phyloP scores from a whole-genome alignment of 1,140 invertebrate genomes.

The Proctacanthus coquilletti region DNA sequence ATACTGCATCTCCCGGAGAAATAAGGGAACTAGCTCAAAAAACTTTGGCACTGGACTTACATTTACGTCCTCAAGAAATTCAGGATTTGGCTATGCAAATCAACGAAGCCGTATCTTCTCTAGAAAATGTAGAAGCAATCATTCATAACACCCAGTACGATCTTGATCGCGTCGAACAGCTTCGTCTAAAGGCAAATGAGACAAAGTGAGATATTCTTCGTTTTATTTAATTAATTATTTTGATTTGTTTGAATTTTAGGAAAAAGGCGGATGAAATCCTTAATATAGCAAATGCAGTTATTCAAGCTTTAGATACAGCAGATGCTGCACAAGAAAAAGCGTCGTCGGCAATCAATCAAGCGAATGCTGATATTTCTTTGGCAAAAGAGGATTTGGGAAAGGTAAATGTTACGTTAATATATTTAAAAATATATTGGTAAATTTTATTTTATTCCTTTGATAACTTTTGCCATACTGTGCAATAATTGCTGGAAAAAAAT shows the following conservation, averaged over 20 bases:
- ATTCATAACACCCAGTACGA: slow-evolving; percentile 70
- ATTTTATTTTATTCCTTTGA: slow-evolving; percentile 3
- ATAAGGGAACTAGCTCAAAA: slow-evolving; percentile 62
- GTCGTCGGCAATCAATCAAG: slow-evolving; percentile 58
- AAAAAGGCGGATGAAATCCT: slow-evolving; percentile 38
- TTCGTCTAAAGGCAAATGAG: slow-evolving; percentile 60
- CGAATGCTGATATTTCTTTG: slow-evolving; percentile 57
- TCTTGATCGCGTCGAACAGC: slow-evolving; percentile 49
- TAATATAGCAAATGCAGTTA: slow-evolving; percentile 38
- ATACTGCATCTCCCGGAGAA: slow-evolving; percentile 63
- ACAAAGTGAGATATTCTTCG: slow-evolving; percentile 45
- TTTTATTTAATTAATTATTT: background rate
- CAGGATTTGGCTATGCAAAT: slow-evolving; percentile 66
- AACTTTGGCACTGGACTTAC: slow-evolving; percentile 47
- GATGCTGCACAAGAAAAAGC: slow-evolving; percentile 61
- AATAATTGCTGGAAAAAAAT: too few relatives aligned
- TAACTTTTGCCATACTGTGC: too few relatives aligned
- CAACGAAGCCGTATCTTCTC: slow-evolving; percentile 63
- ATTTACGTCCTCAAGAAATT: slow-evolving; percentile 72
- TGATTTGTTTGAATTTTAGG: slow-evolving; percentile 6
- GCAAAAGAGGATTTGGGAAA: slow-evolving; percentile 58
- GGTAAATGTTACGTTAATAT: slow-evolving; percentile 1
- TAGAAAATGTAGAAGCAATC: slow-evolving; percentile 83
- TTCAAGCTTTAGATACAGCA: slow-evolving; percentile 46
- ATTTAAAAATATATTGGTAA: background rate